Conservation (phyloP, 1,140 invertebrate species). For the Zaprionus kolodkinae region DNA sequence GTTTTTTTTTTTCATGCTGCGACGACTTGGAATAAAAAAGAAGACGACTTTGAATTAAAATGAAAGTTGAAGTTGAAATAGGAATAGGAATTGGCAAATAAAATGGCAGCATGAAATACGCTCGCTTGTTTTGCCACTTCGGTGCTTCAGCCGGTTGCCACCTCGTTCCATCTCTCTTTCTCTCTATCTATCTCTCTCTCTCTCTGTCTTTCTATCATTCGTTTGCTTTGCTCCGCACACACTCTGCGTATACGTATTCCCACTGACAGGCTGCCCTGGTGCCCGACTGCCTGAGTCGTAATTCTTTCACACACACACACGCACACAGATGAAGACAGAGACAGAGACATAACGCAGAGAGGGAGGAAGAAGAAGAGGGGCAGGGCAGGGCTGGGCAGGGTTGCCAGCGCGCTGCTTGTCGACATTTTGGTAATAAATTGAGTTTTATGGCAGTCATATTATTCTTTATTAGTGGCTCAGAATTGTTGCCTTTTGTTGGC, state of each 20-base stretch:
- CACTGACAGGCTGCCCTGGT: constrained; percentile 43
- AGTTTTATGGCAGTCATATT: constrained; percentile 82
- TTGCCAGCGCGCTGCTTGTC: constrained; percentile 56
- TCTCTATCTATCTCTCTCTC: not conserved
- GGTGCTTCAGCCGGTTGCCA: constrained; percentile 30
- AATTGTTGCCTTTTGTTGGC: constrained; percentile 81
- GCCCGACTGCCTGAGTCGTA: constrained; percentile 56
- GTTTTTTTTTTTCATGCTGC: constrained; percentile 5
- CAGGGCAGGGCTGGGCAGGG: not conserved
- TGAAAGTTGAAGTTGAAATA: constrained; percentile 64
- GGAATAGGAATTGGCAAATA: constrained; percentile 68
- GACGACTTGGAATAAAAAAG: constrained; percentile 67
- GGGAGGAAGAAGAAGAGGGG: not conserved
- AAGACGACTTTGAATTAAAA: constrained; percentile 49
- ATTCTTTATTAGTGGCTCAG: constrained; percentile 82
- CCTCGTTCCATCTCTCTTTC: constrained; percentile 10
- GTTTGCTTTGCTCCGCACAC: constrained; percentile 3
- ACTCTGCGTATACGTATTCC: constrained; percentile 1
- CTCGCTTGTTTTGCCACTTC: constrained; percentile 64
- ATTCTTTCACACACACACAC: constrained; percentile 57
- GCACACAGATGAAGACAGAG: constrained; percentile 41
- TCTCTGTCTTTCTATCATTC: not conserved
- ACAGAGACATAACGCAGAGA: constrained; percentile 32
- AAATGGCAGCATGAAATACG: constrained; percentile 76
- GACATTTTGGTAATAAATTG: constrained; percentile 82